Conservation (phyloP, 2,888 invertebrate species). For the Teleiodes luculella region DNA sequence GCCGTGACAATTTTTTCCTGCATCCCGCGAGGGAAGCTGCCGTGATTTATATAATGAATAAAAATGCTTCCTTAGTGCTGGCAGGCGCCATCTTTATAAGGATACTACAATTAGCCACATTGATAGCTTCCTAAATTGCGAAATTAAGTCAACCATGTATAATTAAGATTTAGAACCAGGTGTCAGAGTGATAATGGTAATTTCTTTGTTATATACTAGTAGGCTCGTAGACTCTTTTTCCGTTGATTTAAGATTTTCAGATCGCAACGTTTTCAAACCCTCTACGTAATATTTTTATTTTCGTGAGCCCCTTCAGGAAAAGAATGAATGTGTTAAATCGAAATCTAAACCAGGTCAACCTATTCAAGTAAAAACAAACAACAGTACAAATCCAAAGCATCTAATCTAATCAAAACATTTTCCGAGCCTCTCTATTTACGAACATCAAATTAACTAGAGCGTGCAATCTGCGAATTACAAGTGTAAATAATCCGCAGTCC, state of each 20-base stretch:
- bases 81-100: slow-evolving; percentile 48
- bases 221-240: no score
- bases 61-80: slow-evolving; percentile 60
- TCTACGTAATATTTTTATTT: no score
- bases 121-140: slow-evolving; percentile 58
- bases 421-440: slow-evolving; percentile 34
- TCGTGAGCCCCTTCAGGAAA: no score
- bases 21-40: slow-evolving; percentile 56
- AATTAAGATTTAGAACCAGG: slow-evolving; percentile 15
- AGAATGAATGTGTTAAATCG: no score
- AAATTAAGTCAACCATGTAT: slow-evolving; percentile 18
- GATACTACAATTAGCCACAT: slow-evolving; percentile 67
- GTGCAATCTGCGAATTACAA: slow-evolving; percentile 73
- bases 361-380: neutral
- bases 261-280: no score
- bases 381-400: slow-evolving; percentile 23
- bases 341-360: neutral
- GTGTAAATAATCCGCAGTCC: slow-evolving; percentile 76
- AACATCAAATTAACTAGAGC: slow-evolving; percentile 61
- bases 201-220: no score
- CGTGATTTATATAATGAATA: slow-evolving; percentile 77
- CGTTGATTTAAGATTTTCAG: no score
- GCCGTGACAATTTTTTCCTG: slow-evolving; percentile 73
- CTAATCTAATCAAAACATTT: slow-evolving; percentile 52
- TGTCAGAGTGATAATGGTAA: neutral